Conservation (phyloP, 2,113 vertebrate species). For the Mastomys coucha region DNA sequence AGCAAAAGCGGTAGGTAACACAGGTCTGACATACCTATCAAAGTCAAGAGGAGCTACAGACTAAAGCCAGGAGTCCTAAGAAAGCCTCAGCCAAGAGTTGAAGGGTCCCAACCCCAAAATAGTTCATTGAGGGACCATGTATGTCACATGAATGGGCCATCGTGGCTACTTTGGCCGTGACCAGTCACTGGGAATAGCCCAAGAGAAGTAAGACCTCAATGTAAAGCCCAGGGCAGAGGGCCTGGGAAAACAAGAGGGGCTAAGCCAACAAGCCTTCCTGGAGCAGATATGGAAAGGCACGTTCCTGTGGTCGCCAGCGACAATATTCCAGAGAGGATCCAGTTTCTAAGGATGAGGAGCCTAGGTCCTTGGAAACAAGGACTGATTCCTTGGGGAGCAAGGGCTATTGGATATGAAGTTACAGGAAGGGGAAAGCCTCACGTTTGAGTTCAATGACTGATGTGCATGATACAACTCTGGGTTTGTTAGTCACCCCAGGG, state of each 20-base stretch:
- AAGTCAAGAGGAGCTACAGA: conserved; percentile 4
- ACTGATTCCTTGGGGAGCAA: neutral
- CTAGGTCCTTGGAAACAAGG: neutral
- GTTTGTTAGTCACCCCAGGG: neutral
- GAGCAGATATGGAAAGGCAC: neutral
- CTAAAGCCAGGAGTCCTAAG: neutral
- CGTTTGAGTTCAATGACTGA: neutral
- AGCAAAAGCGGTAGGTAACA: too few species aligned
- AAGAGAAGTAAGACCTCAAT: neutral
- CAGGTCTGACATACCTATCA: neutral
- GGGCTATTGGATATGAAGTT: neutral
- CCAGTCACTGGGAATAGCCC: neutral
- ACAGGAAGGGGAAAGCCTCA: neutral
- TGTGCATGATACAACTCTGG: neutral
- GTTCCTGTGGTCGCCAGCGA: neutral
- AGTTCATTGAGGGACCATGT: neutral
- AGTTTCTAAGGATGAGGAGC: neutral
- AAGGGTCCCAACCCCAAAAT: neutral
- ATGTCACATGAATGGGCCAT: neutral
- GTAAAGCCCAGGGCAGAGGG: neutral
- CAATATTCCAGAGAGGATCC: neutral
- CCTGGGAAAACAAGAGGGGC: neutral
- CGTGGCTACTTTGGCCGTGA: neutral
- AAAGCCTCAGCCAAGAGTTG: neutral
- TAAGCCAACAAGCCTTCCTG: neutral